Evolutionary conservation across 2,113 vertebrate species (phyloP).

Genomic region (Pardalotus punctatus): DNA sequence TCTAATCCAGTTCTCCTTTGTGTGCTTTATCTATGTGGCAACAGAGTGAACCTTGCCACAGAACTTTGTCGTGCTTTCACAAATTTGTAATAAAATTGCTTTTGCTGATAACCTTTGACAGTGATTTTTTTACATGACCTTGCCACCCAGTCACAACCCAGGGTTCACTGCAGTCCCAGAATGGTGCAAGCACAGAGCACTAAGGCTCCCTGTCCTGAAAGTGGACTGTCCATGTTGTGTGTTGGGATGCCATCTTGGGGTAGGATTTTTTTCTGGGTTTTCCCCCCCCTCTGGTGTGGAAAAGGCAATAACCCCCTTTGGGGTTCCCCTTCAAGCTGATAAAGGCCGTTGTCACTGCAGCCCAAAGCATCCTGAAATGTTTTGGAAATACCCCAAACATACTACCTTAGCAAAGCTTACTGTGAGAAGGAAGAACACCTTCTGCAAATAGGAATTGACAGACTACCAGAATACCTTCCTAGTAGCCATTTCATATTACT

Average conservation of each 20-base stretch:
- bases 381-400: background rate
- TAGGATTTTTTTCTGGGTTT: accelerated
- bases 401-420: background rate
- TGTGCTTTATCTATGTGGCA: background rate
- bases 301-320: accelerated
- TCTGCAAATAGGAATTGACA: accelerated
- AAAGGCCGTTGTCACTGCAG: background rate
- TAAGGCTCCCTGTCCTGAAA: background rate
- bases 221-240: accelerated
- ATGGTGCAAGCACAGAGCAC: accelerated
- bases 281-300: no score
- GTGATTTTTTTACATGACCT: background rate
- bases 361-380: background rate
- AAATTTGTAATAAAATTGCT: background rate
- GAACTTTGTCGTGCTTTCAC: accelerated
- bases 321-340: background rate
- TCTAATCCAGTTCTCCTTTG: background rate
- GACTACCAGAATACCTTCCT: background rate
- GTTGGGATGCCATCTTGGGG: accelerated
- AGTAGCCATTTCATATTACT: accelerated
- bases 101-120: background rate
- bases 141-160: accelerated
- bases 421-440: background rate
- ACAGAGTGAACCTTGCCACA: background rate
- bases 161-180: no score